A percentile compares a stretch with the other conserved stretches of the same genome.
Evolutionary conservation across 1,140 invertebrate genomes (phyloP).

Genomic region (Drosophila elegans): DNA sequence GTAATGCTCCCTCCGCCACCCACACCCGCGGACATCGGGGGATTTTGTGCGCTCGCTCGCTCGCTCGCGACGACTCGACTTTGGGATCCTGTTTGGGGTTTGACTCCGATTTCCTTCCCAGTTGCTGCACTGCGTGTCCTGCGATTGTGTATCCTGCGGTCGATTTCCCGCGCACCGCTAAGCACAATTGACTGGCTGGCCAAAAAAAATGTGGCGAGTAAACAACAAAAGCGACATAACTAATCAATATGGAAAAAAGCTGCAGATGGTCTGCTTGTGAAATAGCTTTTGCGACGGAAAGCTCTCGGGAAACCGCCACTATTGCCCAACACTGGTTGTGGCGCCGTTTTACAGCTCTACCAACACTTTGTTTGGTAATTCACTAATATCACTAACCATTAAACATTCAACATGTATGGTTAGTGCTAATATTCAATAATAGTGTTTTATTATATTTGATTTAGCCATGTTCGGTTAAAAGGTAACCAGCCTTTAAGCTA

Average conservation of each 20-base stretch:
- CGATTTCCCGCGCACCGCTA: slow-evolving; percentile 41
- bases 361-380: too few relatives aligned
- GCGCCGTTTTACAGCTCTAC: background rate
- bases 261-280: slow-evolving; percentile 13
- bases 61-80: slow-evolving; percentile 1
- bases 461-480: too few relatives aligned
- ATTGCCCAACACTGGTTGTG: background rate
- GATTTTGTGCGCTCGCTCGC: slow-evolving; percentile 63
- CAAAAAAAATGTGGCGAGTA: slow-evolving; percentile 82
- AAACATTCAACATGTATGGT: too few relatives aligned
- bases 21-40: slow-evolving; percentile 79
- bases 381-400: too few relatives aligned
- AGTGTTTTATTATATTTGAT: too few relatives aligned
- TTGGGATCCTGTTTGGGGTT: background rate
- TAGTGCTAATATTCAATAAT: too few relatives aligned
- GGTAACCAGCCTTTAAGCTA: too few relatives aligned
- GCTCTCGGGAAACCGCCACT: background rate
- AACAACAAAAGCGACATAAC: slow-evolving; percentile 85
- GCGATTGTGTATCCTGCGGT: background rate
- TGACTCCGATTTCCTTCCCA: too few relatives aligned
- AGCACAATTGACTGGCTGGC: slow-evolving; percentile 72
- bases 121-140: background rate
- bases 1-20: slow-evolving; percentile 84
- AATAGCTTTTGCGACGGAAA: background rate
- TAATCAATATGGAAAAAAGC: slow-evolving; percentile 85